Evolutionary conservation across 2,797 vertebrate species (phyloP), one percentile per base, ranked within the genome.

Genomic region (Microctenopoma lineatum): DNA sequence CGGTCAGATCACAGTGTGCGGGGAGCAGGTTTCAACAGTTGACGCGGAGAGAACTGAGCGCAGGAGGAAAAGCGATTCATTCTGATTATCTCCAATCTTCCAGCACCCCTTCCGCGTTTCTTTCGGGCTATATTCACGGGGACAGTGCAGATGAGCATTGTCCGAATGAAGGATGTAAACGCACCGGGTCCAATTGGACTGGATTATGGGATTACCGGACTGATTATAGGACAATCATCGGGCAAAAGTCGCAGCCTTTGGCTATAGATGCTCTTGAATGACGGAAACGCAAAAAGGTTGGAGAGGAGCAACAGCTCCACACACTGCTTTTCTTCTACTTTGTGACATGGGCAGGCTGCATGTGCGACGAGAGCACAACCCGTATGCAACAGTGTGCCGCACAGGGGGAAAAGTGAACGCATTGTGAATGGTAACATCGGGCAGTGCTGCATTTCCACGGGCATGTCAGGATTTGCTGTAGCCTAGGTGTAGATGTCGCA

Each of bases 331-430:
- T 75, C 38, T 76, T 57, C 65, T 18, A 92, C 90, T 93, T 90
- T 90, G 76, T 79, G 84, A 72, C 69, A 73, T 52, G 82, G 76
- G 58, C 57, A 74, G 75, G 72, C 73, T 65, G 75, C 56, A 8
- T 74, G 41, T 66, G 85, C 82, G 56, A 59, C 81, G 48, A 69
- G 77, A 76, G 83, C 84, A 75, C 72, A 85, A 57, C 76, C 83
- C 85, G 58, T 83, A 90, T 92, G 92, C 92, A 93, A 93, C 92
- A 93, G 92, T 93, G 92, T 93, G 92, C 87, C 88, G 90, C 90
- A 92, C 88, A 66, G 87, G 78, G 78, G 63, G 29, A 65, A 90
- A 92, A 91, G 90, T 91, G 70, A 86, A 92, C 80, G 90, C 90
- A 83, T 76, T 72, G 89, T 89, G 89, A 88, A 89, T 77, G 83